A percentile compares a stretch with the other conserved stretches of the same genome.
Conservation (phyloP, 2,888 invertebrate genomes). For the Cephus rjabovi region DNA sequence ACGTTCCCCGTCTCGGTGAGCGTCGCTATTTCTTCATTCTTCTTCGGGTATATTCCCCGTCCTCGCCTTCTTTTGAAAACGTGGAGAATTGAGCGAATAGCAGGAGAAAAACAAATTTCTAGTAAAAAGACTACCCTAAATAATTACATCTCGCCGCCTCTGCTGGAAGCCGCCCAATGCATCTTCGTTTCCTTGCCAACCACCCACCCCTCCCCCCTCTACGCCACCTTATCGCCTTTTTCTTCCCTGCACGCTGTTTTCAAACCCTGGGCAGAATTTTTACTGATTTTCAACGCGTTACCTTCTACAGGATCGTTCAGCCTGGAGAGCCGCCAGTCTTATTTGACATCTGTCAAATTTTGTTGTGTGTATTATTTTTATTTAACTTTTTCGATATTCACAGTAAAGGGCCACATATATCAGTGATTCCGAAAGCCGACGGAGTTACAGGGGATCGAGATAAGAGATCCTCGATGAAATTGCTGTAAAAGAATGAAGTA, state of each 20-base stretch:
- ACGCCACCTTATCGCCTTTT: background rate
- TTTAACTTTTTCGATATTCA: background rate
- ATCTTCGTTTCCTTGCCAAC: constrained; percentile 18
- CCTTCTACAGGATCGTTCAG: background rate
- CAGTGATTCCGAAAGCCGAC: background rate
- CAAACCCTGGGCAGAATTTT: background rate
- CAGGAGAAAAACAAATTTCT: constrained; percentile 7
- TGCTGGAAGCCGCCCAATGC: constrained; percentile 18
- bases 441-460: background rate
- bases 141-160: constrained; percentile 21
- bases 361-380: background rate
- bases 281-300: background rate
- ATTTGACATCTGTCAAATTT: background rate
- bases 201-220: background rate
- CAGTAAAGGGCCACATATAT: background rate
- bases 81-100: background rate
- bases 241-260: background rate
- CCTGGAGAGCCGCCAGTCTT: background rate
- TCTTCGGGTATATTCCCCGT: background rate
- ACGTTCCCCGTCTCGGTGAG: background rate
- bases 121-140: constrained; percentile 18
- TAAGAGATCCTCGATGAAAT: background rate
- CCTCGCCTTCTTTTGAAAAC: background rate
- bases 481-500: background rate
- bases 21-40: background rate